Conservation (phyloP, 1,140 invertebrate genomes). For the Drosophila truncata region DNA sequence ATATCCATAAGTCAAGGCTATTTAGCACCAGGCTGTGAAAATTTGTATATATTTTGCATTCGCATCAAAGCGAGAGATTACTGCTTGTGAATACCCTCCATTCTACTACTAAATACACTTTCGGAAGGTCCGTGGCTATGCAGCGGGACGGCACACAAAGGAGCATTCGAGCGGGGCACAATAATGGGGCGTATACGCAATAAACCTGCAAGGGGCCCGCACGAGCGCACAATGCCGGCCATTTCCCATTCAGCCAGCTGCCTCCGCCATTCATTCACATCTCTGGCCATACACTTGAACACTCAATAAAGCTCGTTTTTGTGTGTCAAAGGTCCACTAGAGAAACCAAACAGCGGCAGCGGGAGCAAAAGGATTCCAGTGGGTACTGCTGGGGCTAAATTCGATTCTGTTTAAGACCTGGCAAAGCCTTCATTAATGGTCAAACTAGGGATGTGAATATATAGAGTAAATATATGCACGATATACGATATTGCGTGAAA, state of each 20-base stretch:
- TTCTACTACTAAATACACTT: background rate
- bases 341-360: conserved; percentile 56
- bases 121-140: background rate
- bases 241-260: conserved; percentile 11
- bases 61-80: background rate
- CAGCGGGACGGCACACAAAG: conserved; percentile 39
- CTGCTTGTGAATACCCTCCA: conserved; percentile 9
- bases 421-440: conserved; percentile 55
- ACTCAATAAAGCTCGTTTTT: conserved; percentile 76
- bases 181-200: conserved; percentile 73
- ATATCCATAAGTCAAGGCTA: background rate
- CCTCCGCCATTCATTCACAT: conserved; percentile 16
- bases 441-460: background rate
- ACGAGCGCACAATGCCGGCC: conserved; percentile 48
- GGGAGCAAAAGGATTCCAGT: conserved; percentile 23
- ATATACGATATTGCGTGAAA: no score
- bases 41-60: background rate
- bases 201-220: conserved; percentile 68
- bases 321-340: conserved; percentile 73
- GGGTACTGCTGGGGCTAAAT: conserved; percentile 27
- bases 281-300: conserved; percentile 48
- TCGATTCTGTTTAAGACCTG: conserved; percentile 47
- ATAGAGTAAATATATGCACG: background rate
- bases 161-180: conserved; percentile 43
- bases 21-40: background rate